These are phyloP conservation scores for Pyrgilauda ruficollis DNA, from an alignment of 2,113 vertebrate species.

Conservation along the genomic window DNA sequence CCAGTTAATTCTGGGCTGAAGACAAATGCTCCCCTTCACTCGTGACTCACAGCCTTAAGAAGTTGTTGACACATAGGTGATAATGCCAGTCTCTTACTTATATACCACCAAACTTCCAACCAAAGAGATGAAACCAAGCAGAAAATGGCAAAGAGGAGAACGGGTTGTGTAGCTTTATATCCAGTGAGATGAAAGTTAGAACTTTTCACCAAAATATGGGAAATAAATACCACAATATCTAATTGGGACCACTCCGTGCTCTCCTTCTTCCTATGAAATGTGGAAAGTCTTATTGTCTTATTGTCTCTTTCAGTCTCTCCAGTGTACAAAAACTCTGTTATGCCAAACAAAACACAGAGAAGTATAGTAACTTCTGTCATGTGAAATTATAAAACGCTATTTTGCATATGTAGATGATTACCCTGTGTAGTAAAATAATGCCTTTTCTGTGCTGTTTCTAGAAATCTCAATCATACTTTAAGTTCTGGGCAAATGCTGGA, in stretches of 20 bases:
- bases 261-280: background rate
- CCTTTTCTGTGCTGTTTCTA: background rate
- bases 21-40: background rate
- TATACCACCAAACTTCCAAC: background rate
- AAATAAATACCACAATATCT: background rate
- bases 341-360: background rate
- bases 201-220: background rate
- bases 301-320: background rate
- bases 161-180: background rate
- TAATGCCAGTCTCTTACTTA: background rate
- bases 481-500: background rate
- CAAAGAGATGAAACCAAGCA: background rate
- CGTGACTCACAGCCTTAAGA: background rate
- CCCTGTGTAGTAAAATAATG: background rate
- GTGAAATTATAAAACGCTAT: background rate
- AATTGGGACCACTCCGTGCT: background rate
- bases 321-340: background rate
- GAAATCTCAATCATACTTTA: background rate
- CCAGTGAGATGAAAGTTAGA: background rate
- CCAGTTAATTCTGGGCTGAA: background rate
- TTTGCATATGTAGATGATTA: background rate
- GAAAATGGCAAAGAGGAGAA: background rate
- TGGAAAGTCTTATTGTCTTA: background rate
- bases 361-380: background rate
- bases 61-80: background rate